Evolutionary conservation across 2,888 invertebrate genomes (phyloP), one percentile per base, ranked within the genome.

Genomic region (Drosophila anomalata): DNA sequence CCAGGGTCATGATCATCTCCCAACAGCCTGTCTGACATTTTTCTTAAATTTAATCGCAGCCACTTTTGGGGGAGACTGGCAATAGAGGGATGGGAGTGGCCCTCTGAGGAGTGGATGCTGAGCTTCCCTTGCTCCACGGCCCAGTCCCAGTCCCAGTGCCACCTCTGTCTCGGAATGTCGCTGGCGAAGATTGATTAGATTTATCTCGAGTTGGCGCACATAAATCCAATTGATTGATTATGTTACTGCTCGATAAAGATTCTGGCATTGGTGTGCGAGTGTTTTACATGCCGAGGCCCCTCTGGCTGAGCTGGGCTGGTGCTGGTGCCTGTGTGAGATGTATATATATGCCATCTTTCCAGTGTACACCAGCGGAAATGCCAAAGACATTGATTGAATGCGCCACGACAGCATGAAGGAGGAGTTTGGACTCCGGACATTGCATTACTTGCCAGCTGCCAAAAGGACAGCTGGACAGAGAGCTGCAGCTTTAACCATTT

Each of bases 211-310:
- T 84, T 87, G 87, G 79, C 87, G 81, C 89, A 85, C 90, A 90
- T 90, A 90, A 90, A 90, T 90, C 90, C 90, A 82, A 90, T 90
- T 90, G 90, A 90, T 90, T 90, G 90, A 90, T 90, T 89, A 89
- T 86, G 83, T 84, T 86, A 75, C 75, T 75, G 79, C 79, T 81
- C 79, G 85, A 88, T 87, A 88, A 84, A 88, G 87, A 88, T 87
- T 78, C 72, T 74, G 79, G 83, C 77, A 75, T 66, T 66, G 74
- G 75, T 80, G 75, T 84, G 76, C 70, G 62, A 68, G 46, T 33
- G 36, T 65, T 79, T 77, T 74, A 75, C 71, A 81, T 76, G 78
- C 73, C 75, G 62, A 54, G 17, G 42, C 41, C 56, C 29, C 14
- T 11, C 17, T 24, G 17, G 17, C 22, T 24, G 22, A 4, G 22